A percentile compares a stretch with the other conserved stretches of the same genome.
phyloP scores from a whole-genome alignment of 2,113 vertebrate genomes.

The Oriolus oriolus region DNA sequence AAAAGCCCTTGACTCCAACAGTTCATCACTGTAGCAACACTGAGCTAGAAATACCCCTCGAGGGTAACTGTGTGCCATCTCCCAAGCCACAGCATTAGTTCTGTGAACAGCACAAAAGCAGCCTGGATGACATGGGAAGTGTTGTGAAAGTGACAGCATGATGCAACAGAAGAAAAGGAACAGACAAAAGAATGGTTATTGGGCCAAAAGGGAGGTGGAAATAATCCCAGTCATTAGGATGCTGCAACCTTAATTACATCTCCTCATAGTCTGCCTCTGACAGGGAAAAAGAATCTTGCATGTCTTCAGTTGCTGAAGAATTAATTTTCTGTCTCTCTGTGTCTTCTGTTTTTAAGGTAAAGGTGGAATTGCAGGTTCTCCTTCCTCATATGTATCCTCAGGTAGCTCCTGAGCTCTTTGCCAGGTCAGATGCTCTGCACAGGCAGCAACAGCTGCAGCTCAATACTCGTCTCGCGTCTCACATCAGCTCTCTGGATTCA shows the following conservation, averaged over 20 bases:
- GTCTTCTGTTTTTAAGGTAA: slow-evolving; percentile 58
- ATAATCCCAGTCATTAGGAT: neutral
- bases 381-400: slow-evolving; percentile 73
- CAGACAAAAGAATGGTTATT: neutral
- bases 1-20: neutral
- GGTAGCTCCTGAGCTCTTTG: slow-evolving; percentile 66
- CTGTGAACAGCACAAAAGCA: neutral
- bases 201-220: neutral
- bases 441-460: slow-evolving; percentile 73
- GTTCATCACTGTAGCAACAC: neutral
- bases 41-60: neutral
- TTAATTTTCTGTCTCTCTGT: neutral
- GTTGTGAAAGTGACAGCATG: neutral
- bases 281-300: neutral
- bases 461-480: slow-evolving; percentile 62
- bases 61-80: neutral
- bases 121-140: neutral
- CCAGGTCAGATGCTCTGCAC: slow-evolving; percentile 61
- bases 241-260: neutral
- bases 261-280: neutral
- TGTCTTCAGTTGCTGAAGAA: neutral
- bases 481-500: slow-evolving; percentile 60
- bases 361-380: slow-evolving; percentile 72
- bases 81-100: neutral
- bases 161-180: neutral